Percentiles rank a stretch among this genome's conserved stretches.
Evolutionary conservation across 2,888 invertebrate genomes (phyloP).

Genomic region (Callinectes sapidus): DNA sequence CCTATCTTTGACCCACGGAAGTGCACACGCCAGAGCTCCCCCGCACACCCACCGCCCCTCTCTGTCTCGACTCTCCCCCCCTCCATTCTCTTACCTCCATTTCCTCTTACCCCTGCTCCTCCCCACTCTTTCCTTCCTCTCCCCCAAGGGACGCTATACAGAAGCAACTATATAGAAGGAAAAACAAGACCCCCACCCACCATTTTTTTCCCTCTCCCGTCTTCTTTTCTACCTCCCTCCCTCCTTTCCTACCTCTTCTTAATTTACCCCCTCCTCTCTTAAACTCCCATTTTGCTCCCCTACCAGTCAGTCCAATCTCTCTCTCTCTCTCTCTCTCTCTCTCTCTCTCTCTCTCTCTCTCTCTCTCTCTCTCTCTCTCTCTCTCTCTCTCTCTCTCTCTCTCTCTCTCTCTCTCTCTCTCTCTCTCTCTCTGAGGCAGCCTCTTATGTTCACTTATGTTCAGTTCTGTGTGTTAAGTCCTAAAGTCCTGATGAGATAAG

Average conservation of each 20-base stretch:
- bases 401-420: neutral
- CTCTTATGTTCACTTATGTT: neutral
- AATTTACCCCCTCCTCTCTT: conserved; percentile 26
- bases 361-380: conserved; percentile 15
- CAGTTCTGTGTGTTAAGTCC: neutral
- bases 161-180: neutral
- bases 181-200: conserved; percentile 16
- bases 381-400: conserved; percentile 2
- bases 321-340: conserved; percentile 25
- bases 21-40: neutral
- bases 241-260: conserved; percentile 28
- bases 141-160: neutral
- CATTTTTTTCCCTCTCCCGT: neutral
- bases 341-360: conserved; percentile 18
- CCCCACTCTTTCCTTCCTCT: neutral
- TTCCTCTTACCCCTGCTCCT: no score
- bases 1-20: neutral
- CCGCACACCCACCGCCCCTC: neutral
- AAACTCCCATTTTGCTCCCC: conserved; percentile 2
- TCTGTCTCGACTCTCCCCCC: neutral
- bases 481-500: neutral
- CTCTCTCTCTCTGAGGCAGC: neutral
- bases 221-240: neutral
- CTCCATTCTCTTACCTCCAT: conserved; percentile 13
- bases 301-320: neutral